phyloP scores from a whole-genome alignment of 2,888 invertebrate genomes.

The Margaritifera margaritifera region DNA sequence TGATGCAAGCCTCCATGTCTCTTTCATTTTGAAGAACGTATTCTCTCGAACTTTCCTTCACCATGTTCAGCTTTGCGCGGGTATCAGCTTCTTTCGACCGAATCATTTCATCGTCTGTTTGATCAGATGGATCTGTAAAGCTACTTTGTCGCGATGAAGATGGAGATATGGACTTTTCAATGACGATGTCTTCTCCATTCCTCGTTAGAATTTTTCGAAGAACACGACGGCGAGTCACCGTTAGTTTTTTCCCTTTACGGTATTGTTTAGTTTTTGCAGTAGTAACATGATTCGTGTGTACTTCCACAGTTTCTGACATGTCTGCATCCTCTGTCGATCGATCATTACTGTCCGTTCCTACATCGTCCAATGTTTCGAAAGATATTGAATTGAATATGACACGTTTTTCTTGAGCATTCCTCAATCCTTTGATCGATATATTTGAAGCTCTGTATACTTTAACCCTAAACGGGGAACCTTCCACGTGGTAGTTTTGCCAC shows the following conservation, averaged over 20 bases:
- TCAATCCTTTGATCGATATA: constrained; percentile 24
- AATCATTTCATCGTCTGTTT: constrained; percentile 32
- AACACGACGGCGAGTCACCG: constrained; percentile 59
- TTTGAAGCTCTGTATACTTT: constrained; percentile 45
- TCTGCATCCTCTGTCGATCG: too few species aligned
- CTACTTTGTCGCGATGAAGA: constrained; percentile 52
- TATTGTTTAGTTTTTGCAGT: too few species aligned
- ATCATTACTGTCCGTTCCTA: constrained; percentile 5
- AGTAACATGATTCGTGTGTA: too few species aligned
- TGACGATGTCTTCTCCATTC: constrained; percentile 60
- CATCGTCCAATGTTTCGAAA: constrained; percentile 17
- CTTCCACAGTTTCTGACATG: too few species aligned
- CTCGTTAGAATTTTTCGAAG: constrained; percentile 58
- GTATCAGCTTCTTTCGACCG: too few species aligned
- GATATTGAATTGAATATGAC: constrained; percentile 36
- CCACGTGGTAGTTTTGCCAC: constrained; percentile 55
- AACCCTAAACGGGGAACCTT: constrained; percentile 62
- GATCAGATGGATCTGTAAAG: constrained; percentile 44
- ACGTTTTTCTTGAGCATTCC: constrained; percentile 32
- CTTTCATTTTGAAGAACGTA: too few species aligned
- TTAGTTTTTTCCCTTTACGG: constrained; percentile 43
- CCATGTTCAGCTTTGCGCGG: neutral
- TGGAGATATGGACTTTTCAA: constrained; percentile 53
- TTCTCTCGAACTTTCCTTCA: neutral
- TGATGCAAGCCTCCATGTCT: too few species aligned